A percentile compares a stretch with the other conserved stretches of the same genome.
phyloP scores from a whole-genome alignment of 2,113 vertebrate species.

The Mormoops blainvillei region DNA sequence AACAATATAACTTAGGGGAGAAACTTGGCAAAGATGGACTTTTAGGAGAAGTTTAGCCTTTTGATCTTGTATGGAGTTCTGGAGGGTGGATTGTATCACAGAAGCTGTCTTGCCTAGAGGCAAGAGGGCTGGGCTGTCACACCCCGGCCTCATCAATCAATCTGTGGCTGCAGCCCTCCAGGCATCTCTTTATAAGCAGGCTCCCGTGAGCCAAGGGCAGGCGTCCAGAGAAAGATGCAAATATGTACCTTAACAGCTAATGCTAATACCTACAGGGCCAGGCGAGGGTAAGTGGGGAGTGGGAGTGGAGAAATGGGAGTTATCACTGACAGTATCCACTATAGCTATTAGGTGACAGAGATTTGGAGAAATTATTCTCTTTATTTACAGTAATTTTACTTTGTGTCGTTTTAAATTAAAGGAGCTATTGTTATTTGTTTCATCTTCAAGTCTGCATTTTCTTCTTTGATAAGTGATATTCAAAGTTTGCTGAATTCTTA shows the following conservation, averaged over 20 bases:
- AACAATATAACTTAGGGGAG: not conserved
- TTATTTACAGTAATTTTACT: not conserved
- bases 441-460: not conserved
- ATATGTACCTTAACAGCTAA: not conserved
- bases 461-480: conserved; percentile 7
- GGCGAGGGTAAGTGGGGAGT: not conserved
- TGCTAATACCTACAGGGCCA: not conserved
- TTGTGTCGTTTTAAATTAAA: not conserved
- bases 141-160: not conserved
- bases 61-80: not conserved
- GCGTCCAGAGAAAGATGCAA: not conserved
- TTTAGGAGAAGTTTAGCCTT: not conserved
- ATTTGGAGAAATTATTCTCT: not conserved
- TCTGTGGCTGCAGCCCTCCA: not conserved
- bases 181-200: not conserved
- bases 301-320: not conserved
- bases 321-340: not conserved
- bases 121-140: not conserved
- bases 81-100: not conserved
- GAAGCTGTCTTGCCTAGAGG: not conserved
- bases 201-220: not conserved
- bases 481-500: not conserved
- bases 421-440: not conserved
- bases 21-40: not conserved
- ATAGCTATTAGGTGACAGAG: not conserved